Evolutionary conservation across 2,888 invertebrate genomes (phyloP).

Genomic region (Eupithecia dodoneata): DNA sequence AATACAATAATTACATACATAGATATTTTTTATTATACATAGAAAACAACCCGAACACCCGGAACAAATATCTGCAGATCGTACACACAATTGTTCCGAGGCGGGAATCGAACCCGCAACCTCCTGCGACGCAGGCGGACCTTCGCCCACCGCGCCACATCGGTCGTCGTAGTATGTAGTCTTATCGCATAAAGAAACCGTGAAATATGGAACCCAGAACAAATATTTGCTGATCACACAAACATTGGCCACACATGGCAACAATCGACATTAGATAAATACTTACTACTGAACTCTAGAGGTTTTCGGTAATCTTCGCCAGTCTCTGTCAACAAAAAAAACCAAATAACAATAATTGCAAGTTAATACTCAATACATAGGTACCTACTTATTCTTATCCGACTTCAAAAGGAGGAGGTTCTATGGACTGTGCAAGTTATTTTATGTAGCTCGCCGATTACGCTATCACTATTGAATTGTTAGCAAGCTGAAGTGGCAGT

Average conservation of each 20-base stretch:
- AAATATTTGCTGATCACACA: not conserved
- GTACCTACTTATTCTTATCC: not conserved
- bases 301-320: not conserved
- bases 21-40: too few relatives aligned
- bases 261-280: not conserved
- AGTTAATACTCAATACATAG: not conserved
- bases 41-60: too few relatives aligned
- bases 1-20: too few relatives aligned
- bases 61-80: too few relatives aligned
- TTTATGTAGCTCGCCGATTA: too few relatives aligned
- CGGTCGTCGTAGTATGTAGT: not conserved
- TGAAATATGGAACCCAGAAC: not conserved
- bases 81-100: too few relatives aligned
- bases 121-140: too few relatives aligned
- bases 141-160: too few relatives aligned
- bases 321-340: constrained; percentile 1
- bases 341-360: not conserved
- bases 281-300: not conserved
- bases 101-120: too few relatives aligned
- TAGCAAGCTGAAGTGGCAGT: too few relatives aligned
- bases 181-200: not conserved
- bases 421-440: too few relatives aligned
- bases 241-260: not conserved
- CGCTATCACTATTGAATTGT: too few relatives aligned
- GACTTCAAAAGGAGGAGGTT: not conserved